phyloP scores from a whole-genome alignment of 2,113 vertebrate species.

The Pristiophorus japonicus region DNA sequence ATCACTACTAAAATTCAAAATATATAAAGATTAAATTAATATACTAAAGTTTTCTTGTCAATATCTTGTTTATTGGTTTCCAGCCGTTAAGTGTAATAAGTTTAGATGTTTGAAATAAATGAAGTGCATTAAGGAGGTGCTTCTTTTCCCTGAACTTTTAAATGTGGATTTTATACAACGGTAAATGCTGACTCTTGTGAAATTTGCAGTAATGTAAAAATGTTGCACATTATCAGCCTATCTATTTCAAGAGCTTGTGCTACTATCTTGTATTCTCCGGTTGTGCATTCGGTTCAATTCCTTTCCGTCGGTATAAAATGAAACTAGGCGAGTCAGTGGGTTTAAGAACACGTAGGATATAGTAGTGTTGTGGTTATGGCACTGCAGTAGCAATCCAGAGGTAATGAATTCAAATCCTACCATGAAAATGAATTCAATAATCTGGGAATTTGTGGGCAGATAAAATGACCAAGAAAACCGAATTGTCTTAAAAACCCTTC shows the following conservation, averaged over 20 bases:
- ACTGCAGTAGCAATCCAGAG: no score
- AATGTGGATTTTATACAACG: not conserved
- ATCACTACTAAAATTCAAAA: not conserved
- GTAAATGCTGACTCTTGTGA: not conserved
- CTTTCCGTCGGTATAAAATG: no score
- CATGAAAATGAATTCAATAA: no score
- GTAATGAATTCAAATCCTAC: no score
- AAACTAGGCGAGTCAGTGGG: no score
- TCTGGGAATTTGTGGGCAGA: no score
- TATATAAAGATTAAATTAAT: not conserved
- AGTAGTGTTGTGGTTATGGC: no score
- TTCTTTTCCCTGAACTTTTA: not conserved
- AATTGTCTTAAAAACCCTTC: no score
- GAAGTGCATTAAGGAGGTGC: not conserved
- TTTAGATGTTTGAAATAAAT: not conserved
- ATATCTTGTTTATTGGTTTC: not conserved
- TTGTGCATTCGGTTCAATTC: no score
- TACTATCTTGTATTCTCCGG: not conserved
- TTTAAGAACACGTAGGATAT: no score
- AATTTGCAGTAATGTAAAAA: not conserved
- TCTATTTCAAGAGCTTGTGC: not conserved
- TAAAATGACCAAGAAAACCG: no score
- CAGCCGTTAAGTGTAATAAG: not conserved
- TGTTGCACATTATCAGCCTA: not conserved
- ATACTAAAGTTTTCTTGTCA: not conserved